phyloP scores from a whole-genome alignment of 1,140 invertebrate genomes.

The Bombyx mori region ASM3026992v2 NC_085119.1:6816001-6816500 shows the following conservation, averaged over 20 bases:
- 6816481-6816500: constrained; percentile 22
- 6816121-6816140: constrained; percentile 62
- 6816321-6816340: constrained; percentile 50
- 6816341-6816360: constrained; percentile 62
- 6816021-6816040: neutral
- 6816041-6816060: constrained; percentile 50
- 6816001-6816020: too few species aligned
- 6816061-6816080: constrained; percentile 43
- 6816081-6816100: constrained; percentile 46
- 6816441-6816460: constrained; percentile 70
- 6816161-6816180: constrained; percentile 63
- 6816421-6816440: constrained; percentile 72
- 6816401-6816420: constrained; percentile 70
- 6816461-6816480: constrained; percentile 50
- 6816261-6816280: constrained; percentile 55
- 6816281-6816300: constrained; percentile 36
- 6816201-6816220: too few species aligned
- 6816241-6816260: constrained; percentile 63
- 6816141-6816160: constrained; percentile 51
- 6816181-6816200: constrained; percentile 14
- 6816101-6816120: constrained; percentile 61
- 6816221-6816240: constrained; percentile 42
- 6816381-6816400: constrained; percentile 71
- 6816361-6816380: constrained; percentile 64
- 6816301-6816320: constrained; percentile 59